These are phyloP conservation scores for Armadillidium nasatum DNA, from an alignment of 1,140 invertebrate species.

Conservation along the genomic window DNA sequence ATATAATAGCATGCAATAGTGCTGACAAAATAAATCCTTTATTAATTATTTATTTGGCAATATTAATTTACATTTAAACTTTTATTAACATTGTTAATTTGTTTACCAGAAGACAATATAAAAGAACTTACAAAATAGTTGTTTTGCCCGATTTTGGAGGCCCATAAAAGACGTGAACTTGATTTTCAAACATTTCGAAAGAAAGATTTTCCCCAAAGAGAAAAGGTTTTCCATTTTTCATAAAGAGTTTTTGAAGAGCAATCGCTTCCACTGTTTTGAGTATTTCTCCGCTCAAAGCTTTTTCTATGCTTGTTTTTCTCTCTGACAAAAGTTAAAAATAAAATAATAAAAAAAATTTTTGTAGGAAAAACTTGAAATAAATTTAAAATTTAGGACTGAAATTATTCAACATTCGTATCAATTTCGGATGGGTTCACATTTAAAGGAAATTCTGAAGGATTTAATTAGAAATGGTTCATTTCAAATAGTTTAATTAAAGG, in stretches of 20 bases:
- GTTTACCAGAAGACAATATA: not conserved
- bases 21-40: too few relatives aligned
- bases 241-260: not conserved
- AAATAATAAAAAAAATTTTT: not conserved
- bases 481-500: too few relatives aligned
- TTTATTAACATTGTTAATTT: too few relatives aligned
- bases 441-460: too few relatives aligned
- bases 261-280: not conserved
- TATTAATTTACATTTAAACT: too few relatives aligned
- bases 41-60: too few relatives aligned
- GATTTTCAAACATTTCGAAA: not conserved
- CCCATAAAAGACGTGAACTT: not conserved
- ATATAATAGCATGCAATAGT: too few relatives aligned
- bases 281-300: not conserved
- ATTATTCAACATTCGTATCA: too few relatives aligned
- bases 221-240: not conserved
- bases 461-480: too few relatives aligned
- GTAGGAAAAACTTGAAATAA: too few relatives aligned
- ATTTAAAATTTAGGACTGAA: too few relatives aligned
- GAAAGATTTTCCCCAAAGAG: not conserved
- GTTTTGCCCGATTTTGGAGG: not conserved
- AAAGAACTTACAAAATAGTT: not conserved
- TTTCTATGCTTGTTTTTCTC: not conserved
- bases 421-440: too few relatives aligned
- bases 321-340: not conserved